phyloP scores from a whole-genome alignment of 2,888 invertebrate species.

The Halictus ligatus region DNA sequence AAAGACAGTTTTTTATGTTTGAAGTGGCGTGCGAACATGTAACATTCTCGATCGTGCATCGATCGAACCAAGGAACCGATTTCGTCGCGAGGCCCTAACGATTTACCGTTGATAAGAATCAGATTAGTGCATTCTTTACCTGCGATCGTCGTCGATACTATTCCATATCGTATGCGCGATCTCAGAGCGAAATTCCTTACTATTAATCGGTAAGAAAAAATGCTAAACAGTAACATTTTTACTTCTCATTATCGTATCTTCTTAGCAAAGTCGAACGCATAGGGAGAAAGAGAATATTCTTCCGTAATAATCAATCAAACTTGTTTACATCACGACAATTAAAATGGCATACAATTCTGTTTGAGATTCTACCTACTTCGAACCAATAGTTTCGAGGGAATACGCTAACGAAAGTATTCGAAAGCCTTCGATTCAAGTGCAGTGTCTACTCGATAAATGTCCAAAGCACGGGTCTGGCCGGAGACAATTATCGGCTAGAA shows the following conservation, averaged over 20 bases:
- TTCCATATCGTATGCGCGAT: background rate
- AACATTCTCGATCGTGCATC: background rate
- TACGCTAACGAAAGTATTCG: background rate
- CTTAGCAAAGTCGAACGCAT: background rate
- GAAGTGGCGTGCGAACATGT: no score
- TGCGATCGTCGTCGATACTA: background rate
- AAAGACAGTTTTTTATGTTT: background rate
- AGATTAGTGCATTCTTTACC: background rate
- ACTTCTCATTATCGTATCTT: background rate
- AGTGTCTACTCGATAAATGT: no score
- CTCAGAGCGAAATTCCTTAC: background rate
- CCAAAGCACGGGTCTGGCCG: no score
- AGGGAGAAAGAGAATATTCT: background rate
- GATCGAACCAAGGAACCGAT: background rate
- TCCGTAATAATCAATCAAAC: background rate
- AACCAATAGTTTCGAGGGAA: background rate
- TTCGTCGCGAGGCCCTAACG: background rate
- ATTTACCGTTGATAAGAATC: background rate
- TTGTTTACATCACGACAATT: background rate
- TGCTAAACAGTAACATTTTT: background rate
- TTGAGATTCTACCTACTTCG: background rate
- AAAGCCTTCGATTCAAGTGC: background rate
- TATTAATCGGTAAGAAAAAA: slow-evolving; percentile 2
- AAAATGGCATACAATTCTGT: background rate
- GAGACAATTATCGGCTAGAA: no score